Conservation (phyloP, 2,113 vertebrate genomes). For the Ovibos moschatus region DNA sequence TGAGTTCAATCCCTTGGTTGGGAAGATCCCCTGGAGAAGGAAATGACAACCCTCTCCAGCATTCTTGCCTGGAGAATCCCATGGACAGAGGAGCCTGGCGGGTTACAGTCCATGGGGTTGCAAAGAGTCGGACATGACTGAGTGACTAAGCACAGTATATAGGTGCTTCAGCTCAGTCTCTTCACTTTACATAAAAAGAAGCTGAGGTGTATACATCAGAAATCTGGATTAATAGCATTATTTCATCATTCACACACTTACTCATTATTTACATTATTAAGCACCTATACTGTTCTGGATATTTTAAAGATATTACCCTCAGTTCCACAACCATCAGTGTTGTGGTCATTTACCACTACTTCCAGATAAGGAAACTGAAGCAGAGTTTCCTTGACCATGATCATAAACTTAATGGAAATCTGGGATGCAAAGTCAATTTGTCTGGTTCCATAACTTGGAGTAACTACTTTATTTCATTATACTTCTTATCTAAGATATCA, state of each 20-base stretch:
- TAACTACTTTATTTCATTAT: background rate
- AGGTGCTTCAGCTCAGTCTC: background rate
- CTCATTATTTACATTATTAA: background rate
- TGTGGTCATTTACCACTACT: background rate
- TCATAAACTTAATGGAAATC: background rate
- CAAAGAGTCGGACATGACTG: background rate
- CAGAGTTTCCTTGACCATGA: background rate
- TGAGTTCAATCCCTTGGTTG: background rate
- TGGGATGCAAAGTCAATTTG: background rate
- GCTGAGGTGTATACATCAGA: background rate
- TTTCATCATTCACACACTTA: background rate
- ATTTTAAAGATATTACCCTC: background rate
- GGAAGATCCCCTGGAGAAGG: background rate
- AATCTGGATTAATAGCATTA: background rate
- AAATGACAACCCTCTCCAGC: background rate
- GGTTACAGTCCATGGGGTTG: background rate
- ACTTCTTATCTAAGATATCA: background rate
- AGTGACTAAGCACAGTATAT: background rate
- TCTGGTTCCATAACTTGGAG: background rate
- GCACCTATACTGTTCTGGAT: background rate
- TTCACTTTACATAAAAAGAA: background rate
- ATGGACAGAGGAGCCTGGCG: background rate
- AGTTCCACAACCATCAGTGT: background rate
- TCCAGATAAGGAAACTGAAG: background rate
- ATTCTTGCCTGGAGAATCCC: background rate